These are phyloP conservation scores for Phallusia fumigata DNA, from an alignment of 23 tunicate genomes.

Conservation along the genomic window DNA sequence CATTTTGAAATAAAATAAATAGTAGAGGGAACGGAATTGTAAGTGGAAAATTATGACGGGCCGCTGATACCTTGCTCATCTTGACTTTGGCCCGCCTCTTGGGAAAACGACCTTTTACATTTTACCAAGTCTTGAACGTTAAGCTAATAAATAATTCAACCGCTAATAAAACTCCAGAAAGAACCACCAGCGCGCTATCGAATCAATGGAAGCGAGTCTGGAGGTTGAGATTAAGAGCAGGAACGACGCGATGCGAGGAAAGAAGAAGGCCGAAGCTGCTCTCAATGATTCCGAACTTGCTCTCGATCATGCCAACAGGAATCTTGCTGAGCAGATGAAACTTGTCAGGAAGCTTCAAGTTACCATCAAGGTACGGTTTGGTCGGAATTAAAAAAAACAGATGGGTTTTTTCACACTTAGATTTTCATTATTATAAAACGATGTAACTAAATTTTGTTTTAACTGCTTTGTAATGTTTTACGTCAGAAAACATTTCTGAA, in stretches of 20 bases:
- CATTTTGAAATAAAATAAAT: no score
- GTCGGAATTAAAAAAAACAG: no score
- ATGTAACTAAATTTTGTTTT: no score
- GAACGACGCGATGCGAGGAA: slow-evolving; percentile 87
- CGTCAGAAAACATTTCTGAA: no score
- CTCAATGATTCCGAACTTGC: slow-evolving; percentile 92
- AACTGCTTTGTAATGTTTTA: no score
- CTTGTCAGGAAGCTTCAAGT: slow-evolving; percentile 76
- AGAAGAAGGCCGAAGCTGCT: slow-evolving; percentile 96
- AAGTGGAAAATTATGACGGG: no score
- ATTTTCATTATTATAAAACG: no score
- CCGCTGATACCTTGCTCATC: no score
- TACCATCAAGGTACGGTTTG: slow-evolving; percentile 72
- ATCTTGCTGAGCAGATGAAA: slow-evolving; percentile 79
- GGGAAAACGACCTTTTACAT: no score
- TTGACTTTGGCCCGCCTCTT: not conserved
- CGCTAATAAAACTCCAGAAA: slow-evolving; percentile 38
- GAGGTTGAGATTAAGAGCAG: slow-evolving; percentile 98
- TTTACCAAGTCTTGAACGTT: not conserved
- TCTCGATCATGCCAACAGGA: slow-evolving; percentile 92
- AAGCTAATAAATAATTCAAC: not conserved
- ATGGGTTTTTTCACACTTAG: no score
- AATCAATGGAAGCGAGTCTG: slow-evolving; percentile 95
- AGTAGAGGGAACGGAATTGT: no score
- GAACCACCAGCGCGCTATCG: slow-evolving; percentile 91